Evolutionary conservation across 2,113 vertebrate species (phyloP), one percentile per base, ranked within the genome.

Genomic region (Labrus mixtus): DNA sequence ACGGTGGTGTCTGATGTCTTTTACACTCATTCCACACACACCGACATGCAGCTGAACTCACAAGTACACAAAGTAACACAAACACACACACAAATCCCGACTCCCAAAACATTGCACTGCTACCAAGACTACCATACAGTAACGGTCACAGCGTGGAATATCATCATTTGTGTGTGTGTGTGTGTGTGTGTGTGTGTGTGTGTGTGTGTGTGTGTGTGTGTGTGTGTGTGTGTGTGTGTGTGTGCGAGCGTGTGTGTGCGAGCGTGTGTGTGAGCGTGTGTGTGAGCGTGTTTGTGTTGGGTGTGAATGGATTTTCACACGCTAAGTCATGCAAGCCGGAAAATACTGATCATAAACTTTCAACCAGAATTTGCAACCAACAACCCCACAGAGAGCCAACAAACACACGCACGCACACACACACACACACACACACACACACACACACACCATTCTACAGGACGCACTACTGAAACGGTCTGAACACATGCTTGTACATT

Each of bases 311-410:
- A 92, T 93, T 93, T 93, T 95, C 91, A 92, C 91, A 93, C 91
- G 81, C 81, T 93, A 90, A 94, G 91, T 93, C 91, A 93, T 92
- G 92, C 91, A 86, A 91, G 88, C 91, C 91, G 92, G 93, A 95
- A 94, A 94, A 94, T 94, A 94, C 90, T 92, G 91, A 92, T 94
- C 93, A 94, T 94, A 93, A 93, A 94, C 92, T 87, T 91, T 90
- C 91, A 93, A 92, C 80, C 83, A 84, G 86, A 89, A 87, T 90
- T 82, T 91, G 90, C 88, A 91, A 90, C 87, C 81, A 73, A 87
- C 90, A 88, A 89, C 89, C 90, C 89, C 81, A 88, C 82, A 81
- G 85, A 73, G 71, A 75, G 91, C 89, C 84, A 91, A 83, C 37
- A 68, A 74, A 91, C 77, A 88, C 85, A 88, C 68, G 82, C 54